phyloP scores from a whole-genome alignment of 2,888 invertebrate species.

The Liopterus haemorrhoidalis region DNA sequence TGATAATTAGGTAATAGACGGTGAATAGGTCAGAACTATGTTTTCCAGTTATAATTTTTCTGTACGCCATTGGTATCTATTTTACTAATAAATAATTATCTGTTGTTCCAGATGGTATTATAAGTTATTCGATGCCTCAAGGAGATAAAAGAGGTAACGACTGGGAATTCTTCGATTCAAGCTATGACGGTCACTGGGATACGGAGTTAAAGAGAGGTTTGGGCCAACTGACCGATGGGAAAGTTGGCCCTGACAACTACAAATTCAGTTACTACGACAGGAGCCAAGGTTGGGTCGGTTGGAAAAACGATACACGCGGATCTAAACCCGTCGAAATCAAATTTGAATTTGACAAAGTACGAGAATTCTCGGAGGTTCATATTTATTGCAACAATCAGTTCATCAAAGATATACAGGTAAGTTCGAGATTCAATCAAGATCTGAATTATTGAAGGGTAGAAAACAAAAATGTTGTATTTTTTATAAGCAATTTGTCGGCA shows the following conservation, averaged over 20 bases:
- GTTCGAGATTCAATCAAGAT: constrained; percentile 23
- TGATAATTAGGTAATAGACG: no score
- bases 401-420: constrained; percentile 73
- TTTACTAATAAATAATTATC: no score
- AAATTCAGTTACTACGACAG: constrained; percentile 54
- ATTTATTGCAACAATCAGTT: constrained; percentile 82
- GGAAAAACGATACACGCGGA: constrained; percentile 71
- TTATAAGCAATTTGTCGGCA: no score
- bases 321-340: constrained; percentile 60
- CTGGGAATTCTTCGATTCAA: constrained; percentile 75
- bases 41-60: no score
- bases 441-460: background rate
- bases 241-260: constrained; percentile 70
- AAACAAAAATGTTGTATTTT: no score
- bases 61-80: no score
- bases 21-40: no score
- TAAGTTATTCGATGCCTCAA: constrained; percentile 82
- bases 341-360: constrained; percentile 79
- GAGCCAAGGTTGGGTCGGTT: constrained; percentile 84
- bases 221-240: constrained; percentile 80
- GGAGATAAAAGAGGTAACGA: constrained; percentile 76
- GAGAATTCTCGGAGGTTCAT: constrained; percentile 79
- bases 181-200: constrained; percentile 80
- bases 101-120: constrained; percentile 67
- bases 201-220: constrained; percentile 66